Percentiles rank a stretch among this genome's conserved stretches.
Evolutionary conservation across 1,140 invertebrate species (phyloP).

Genomic region (Eciton burchellii): DNA sequence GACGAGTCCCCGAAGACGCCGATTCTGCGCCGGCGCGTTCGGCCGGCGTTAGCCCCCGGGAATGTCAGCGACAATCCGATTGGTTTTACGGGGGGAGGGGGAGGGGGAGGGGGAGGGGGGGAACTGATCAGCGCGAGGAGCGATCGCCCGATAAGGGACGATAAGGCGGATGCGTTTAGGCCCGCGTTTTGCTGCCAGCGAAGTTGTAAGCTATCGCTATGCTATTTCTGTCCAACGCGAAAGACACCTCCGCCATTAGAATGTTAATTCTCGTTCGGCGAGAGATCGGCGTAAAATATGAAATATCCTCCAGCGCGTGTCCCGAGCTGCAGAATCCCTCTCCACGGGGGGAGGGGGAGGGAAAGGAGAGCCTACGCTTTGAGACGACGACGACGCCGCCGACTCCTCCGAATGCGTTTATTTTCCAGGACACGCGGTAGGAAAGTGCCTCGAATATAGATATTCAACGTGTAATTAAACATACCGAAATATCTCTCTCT

Average conservation of each 20-base stretch:
- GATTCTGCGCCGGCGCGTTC: conserved; percentile 22
- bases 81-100: conserved; percentile 31
- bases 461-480: no score
- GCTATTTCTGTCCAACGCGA: not conserved
- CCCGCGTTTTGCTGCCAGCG: not conserved
- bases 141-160: conserved; percentile 33
- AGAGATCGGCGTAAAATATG: no score
- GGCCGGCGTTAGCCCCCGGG: not conserved
- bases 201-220: not conserved
- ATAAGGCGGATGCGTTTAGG: conserved; percentile 27
- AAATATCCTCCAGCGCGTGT: no score
- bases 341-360: no score
- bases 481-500: no score
- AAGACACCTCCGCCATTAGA: not conserved
- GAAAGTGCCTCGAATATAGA: no score
- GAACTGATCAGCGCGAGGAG: conserved; percentile 22
- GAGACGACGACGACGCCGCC: no score
- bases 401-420: no score
- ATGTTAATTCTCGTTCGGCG: not conserved
- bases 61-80: conserved; percentile 37
- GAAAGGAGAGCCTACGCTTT: no score
- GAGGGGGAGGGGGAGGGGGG: no score
- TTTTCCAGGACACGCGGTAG: no score
- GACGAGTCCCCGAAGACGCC: conserved; percentile 32
- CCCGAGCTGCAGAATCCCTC: no score